Base-by-base conservation (phyloP, 30 jellyfish, hydroid and myxozoan genomes). In the Turritopsis dohrnii region DNA sequence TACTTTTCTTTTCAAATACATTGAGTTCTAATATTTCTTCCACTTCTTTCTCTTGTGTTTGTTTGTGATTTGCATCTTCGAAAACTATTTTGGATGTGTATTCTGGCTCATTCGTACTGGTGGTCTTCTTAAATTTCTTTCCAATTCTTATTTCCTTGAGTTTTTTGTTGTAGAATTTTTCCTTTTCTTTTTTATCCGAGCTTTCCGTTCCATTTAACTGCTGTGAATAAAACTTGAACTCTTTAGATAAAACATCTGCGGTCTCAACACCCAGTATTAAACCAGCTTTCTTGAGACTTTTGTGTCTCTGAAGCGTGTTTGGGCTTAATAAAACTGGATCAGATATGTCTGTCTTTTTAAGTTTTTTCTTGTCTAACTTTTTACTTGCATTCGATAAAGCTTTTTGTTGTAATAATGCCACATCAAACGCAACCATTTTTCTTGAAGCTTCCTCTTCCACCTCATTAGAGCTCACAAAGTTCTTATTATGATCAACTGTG, bases 321-420 rank as follows among this genome's bases (percentile, higher is more conserved):
- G 87, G 81, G 8, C 82, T 80, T 53, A 80, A 52, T n/a, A 80
- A 80, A 80, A 80, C 82, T 16, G 87, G 87, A 41, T 41, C 81
- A 18, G 87, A 80, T 52, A 80, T 80, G 65, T 80, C 87, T 16
- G 82, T 21, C 53, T 80, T 80, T 28, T 52, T 31, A 1, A 80
- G 20, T 52, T 52, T 80, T 52, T 53, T 80, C 53, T 52, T 80
- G 17, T 80, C 87, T 26, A 52, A 5, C 41, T 52, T 52, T 53
- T 31, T 80, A 26, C 65, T 31, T 13, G 19, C 53, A 21, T 53
- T 71, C 80, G 81, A 7, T 16, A 29, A 27, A n/a, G 30, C 53
- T 28, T 24, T 22, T 52, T n/a, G 81, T 30, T 74, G 54, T n/a
- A 74, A 30, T n/a, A 74, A 74, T 72, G 83, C 83, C 0, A n/a